Evolutionary conservation across 2,113 vertebrate species (phyloP).

Genomic region (Arothron firmamentum): DNA sequence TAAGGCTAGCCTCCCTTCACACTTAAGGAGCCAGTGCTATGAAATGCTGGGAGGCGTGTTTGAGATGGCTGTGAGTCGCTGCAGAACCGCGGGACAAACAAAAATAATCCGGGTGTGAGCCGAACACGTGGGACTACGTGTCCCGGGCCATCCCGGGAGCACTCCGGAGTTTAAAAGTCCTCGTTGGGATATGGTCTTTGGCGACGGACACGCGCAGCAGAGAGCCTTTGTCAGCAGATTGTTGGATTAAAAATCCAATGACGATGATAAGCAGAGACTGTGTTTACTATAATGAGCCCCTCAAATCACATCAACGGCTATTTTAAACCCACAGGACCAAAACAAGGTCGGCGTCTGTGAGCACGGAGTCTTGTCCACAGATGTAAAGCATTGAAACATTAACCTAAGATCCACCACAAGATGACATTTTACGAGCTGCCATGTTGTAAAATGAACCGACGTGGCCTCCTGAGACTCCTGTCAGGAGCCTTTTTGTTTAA

Average conservation of each 20-base stretch:
- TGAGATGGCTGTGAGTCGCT: constrained; percentile 23
- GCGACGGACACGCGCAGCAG: too few relatives aligned
- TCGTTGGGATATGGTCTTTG: neutral
- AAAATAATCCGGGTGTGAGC: constrained; percentile 35
- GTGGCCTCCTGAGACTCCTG: constrained; percentile 3
- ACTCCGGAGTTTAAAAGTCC: constrained; percentile 19
- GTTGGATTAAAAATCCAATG: too few relatives aligned
- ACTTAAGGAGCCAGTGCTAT: too few relatives aligned
- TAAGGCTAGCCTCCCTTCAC: too few relatives aligned
- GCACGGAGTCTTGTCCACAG: too few relatives aligned
- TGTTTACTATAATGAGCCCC: too few relatives aligned
- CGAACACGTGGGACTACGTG: constrained; percentile 30
- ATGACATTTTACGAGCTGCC: constrained; percentile 12
- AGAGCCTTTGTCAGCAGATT: too few relatives aligned
- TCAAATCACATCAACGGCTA: too few relatives aligned
- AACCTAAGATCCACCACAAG: constrained; percentile 31
- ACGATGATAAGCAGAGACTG: too few relatives aligned
- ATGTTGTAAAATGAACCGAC: constrained; percentile 20
- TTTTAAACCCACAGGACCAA: too few relatives aligned
- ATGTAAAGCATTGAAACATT: constrained; percentile 13
- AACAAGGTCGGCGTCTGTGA: too few relatives aligned
- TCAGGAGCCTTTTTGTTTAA: neutral
- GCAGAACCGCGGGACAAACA: constrained; percentile 13
- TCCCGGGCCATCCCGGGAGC: constrained; percentile 27
- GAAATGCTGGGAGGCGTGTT: too few relatives aligned